Base-by-base conservation (phyloP, 2,888 invertebrate species). In the Drosophila incognita region DNA sequence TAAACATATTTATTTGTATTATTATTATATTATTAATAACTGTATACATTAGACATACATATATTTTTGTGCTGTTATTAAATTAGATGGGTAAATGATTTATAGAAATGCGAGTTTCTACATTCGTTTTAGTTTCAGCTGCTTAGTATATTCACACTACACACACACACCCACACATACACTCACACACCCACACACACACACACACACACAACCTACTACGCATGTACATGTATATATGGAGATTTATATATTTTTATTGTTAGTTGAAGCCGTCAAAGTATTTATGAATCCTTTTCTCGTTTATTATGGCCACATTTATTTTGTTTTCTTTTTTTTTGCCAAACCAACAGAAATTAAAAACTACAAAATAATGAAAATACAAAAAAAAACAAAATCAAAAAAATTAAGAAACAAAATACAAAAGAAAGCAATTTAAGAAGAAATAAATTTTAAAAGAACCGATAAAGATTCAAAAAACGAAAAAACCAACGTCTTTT, bases 61-160 rank as follows among this genome's bases (percentile, higher is more conserved):
- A 53, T 64, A 29, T 49, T 66, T 80, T 68, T 68, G 81, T 72
- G 78, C 72, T 78, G 78, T 79, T 78, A 81, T 79, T 78, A 59
- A 77, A 67, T 72, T 81, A 81, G 77, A 46, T 51, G 53, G 68
- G 56, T 29, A 53, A 68, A 57, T 74, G 35, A 74, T 61, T 69
- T 59, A 21, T 66, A 58, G 33, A 57, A 51, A 63, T 51, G 49
- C 56, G 15, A 40, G 60, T 51, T 56, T 61, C 24, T 40, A 40
- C 27, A 52, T 27, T 64, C 40, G 42, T 71, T 76, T 79, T 40
- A 70, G 53, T 79, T 79, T 61, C 51, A 71, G 61, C 48, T 62
- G 46, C 56, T 68, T 59, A 52, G 38, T 46, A 46, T 54, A 42
- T 35, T 59, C 62, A 58, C 24, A 42, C 46, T 29, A 57, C 18